These are phyloP conservation scores for Pelobates cultripes DNA, from an alignment of 2,797 vertebrate genomes.

Conservation along the genomic window DNA sequence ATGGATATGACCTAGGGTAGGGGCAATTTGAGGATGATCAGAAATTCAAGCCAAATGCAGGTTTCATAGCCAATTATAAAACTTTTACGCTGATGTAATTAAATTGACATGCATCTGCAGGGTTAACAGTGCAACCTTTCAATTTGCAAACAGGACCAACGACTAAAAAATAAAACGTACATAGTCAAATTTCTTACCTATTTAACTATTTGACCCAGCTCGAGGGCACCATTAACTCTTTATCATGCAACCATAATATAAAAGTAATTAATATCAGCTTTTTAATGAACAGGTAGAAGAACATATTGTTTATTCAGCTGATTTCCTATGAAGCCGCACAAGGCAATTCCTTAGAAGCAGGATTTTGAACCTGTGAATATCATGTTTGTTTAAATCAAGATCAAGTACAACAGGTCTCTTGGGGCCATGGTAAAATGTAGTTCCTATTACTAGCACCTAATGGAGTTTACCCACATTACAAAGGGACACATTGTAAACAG, in stretches of 20 bases:
- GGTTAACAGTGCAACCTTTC: too few species aligned
- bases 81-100: too few species aligned
- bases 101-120: too few species aligned
- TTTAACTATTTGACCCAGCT: background rate
- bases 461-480: background rate
- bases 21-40: too few species aligned
- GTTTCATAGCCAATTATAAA: too few species aligned
- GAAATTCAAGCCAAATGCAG: too few species aligned
- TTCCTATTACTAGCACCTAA: background rate
- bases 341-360: background rate
- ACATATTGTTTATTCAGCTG: background rate
- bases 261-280: background rate
- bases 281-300: background rate
- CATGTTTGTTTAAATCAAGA: background rate
- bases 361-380: background rate
- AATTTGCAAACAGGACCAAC: too few species aligned
- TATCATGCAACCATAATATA: background rate
- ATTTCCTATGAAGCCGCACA: background rate
- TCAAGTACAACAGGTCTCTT: background rate
- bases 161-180: too few species aligned
- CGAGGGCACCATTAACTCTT: background rate
- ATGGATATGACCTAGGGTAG: too few species aligned
- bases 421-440: background rate
- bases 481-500: background rate
- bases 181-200: too few species aligned